Conservation (phyloP, 2,797 vertebrate genomes). For the Propithecus perrieri region DNA sequence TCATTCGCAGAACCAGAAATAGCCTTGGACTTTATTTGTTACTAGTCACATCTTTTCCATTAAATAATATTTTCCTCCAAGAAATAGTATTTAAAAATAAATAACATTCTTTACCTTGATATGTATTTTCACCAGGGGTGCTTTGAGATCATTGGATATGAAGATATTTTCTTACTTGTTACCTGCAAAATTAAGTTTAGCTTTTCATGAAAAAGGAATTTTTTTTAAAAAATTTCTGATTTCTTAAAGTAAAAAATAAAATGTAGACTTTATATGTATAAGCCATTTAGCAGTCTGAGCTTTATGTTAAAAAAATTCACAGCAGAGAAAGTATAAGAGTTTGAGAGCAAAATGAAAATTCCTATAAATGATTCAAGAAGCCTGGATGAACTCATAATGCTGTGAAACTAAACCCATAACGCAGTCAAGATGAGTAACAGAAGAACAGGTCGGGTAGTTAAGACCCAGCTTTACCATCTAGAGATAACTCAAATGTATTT, state of each 20-base stretch:
- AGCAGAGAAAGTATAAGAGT: slow-evolving; percentile 58
- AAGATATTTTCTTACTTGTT: slow-evolving; percentile 60
- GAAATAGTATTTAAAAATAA: slow-evolving; percentile 67
- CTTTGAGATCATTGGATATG: slow-evolving; percentile 68
- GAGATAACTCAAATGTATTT: slow-evolving; percentile 57
- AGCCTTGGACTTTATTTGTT: slow-evolving; percentile 49
- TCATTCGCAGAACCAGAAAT: slow-evolving; percentile 64
- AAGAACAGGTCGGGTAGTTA: slow-evolving; percentile 45
- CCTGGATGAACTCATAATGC: slow-evolving; percentile 74
- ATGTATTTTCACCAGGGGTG: slow-evolving; percentile 55
- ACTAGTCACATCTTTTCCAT: slow-evolving; percentile 61
- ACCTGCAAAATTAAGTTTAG: slow-evolving; percentile 66
- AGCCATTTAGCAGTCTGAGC: slow-evolving; percentile 34
- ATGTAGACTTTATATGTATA: slow-evolving; percentile 28
- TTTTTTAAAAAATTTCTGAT: neutral
- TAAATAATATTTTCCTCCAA: slow-evolving; percentile 63
- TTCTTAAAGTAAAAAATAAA: slow-evolving; percentile 6
- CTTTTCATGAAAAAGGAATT: slow-evolving; percentile 54
- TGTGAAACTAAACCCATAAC: slow-evolving; percentile 78
- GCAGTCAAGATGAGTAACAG: slow-evolving; percentile 75
- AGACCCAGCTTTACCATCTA: slow-evolving; percentile 51
- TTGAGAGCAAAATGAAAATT: slow-evolving; percentile 71
- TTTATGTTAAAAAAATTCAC: slow-evolving; percentile 54
- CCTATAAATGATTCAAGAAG: slow-evolving; percentile 79
- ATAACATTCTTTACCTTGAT: slow-evolving; percentile 54